phyloP scores from a whole-genome alignment of 2,888 invertebrate genomes.

The Schrankia costaestrigalis region DNA sequence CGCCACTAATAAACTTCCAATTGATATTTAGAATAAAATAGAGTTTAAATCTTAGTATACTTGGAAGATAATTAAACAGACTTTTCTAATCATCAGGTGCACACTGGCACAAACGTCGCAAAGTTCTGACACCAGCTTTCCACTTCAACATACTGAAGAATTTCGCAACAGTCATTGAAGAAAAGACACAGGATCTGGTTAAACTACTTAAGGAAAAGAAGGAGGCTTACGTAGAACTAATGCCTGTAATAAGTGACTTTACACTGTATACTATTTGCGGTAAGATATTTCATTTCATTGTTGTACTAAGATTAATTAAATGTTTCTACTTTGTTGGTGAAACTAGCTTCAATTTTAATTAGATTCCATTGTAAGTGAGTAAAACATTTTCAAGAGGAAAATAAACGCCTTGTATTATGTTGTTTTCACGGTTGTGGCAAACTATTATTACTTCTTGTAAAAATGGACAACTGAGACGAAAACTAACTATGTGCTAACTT shows the following conservation, averaged over 20 bases:
- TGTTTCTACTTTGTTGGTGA: not conserved
- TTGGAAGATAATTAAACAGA: not conserved
- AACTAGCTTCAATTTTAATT: not conserved
- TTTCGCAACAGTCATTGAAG: constrained; percentile 52
- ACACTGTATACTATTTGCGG: constrained; percentile 85
- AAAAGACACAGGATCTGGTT: constrained; percentile 49
- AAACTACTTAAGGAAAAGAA: constrained; percentile 35
- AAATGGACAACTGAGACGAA: too few relatives aligned
- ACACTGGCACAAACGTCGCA: constrained; percentile 82
- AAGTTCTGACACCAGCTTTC: constrained; percentile 83
- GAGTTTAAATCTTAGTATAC: not conserved
- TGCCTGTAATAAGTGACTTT: constrained; percentile 77
- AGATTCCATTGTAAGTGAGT: too few relatives aligned
- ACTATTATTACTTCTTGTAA: too few relatives aligned
- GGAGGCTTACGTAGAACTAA: constrained; percentile 56
- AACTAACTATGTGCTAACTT: too few relatives aligned
- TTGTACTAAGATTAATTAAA: not conserved
- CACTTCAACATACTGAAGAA: constrained; percentile 82
- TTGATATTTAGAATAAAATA: not conserved
- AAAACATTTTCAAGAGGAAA: too few relatives aligned
- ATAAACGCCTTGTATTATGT: too few relatives aligned
- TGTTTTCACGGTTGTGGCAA: too few relatives aligned
- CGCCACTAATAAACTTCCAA: not conserved
- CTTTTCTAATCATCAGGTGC: constrained; percentile 44
- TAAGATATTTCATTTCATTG: constrained; percentile 42